Evolutionary conservation across 2,113 vertebrate genomes (phyloP).

Genomic region (Perca flavescens): DNA sequence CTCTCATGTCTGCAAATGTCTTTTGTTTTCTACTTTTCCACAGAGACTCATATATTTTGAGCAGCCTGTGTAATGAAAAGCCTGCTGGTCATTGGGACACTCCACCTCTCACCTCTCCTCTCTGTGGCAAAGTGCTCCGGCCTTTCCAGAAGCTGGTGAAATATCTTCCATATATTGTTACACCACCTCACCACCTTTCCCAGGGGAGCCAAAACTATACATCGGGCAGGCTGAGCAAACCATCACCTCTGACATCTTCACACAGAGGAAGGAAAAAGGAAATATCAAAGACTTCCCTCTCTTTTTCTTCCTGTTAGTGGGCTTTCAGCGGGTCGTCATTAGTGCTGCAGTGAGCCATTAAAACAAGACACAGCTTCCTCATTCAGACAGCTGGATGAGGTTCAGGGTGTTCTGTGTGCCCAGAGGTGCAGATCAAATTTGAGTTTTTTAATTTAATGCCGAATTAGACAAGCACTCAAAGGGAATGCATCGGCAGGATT

Average conservation of each 20-base stretch:
- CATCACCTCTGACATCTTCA: conserved; percentile 35
- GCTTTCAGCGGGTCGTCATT: conserved; percentile 44
- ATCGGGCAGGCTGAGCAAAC: background rate
- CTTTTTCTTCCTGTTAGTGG: conserved; percentile 49
- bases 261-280: conserved; percentile 62
- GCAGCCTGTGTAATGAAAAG: conserved; percentile 6
- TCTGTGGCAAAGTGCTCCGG: conserved; percentile 27
- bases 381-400: conserved; percentile 26
- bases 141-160: conserved; percentile 51
- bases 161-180: conserved; percentile 72
- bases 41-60: conserved; percentile 8
- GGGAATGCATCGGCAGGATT: conserved; percentile 54
- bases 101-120: conserved; percentile 24
- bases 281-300: conserved; percentile 43
- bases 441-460: conserved; percentile 58
- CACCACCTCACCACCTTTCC: conserved; percentile 30
- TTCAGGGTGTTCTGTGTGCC: background rate
- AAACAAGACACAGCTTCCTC: conserved; percentile 39
- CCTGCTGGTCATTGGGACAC: conserved; percentile 26
- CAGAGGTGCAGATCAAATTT: conserved; percentile 49
- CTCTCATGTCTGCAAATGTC: background rate
- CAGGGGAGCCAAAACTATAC: conserved; percentile 26
- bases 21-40: background rate
- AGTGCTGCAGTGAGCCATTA: conserved; percentile 17
- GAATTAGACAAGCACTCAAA: conserved; percentile 67